A percentile compares a stretch with the other conserved stretches of the same genome.
Evolutionary conservation across 2,888 invertebrate genomes (phyloP).

Genomic region (Monopis laevigella): DNA sequence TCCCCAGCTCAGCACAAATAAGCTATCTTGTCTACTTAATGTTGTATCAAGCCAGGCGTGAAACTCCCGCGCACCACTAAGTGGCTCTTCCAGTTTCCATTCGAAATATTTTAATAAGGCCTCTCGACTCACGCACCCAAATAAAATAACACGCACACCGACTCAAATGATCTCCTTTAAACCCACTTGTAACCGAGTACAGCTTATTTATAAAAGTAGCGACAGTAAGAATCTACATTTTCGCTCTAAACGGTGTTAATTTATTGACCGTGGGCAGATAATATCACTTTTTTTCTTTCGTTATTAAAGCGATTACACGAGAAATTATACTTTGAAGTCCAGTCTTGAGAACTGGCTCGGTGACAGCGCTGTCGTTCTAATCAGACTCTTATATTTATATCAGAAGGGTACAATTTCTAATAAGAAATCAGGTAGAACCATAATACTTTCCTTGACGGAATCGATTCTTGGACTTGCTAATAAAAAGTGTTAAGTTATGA

Average conservation of each 20-base stretch:
- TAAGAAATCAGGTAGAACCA: constrained; percentile 22
- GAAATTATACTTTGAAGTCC: constrained; percentile 63
- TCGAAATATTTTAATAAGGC: constrained; percentile 68
- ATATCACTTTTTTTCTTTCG: constrained; percentile 65
- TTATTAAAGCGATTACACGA: constrained; percentile 67
- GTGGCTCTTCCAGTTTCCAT: constrained; percentile 68
- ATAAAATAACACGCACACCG: constrained; percentile 53
- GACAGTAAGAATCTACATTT: constrained; percentile 65
- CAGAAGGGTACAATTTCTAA: constrained; percentile 21
- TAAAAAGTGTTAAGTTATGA: constrained; percentile 66
- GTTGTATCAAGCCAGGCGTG: constrained; percentile 66
- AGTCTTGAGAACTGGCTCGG: constrained; percentile 42
- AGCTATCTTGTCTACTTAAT: constrained; percentile 68
- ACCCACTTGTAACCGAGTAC: constrained; percentile 36
- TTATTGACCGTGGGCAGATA: constrained; percentile 68
- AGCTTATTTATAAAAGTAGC: constrained; percentile 64
- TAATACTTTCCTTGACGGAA: constrained; percentile 57
- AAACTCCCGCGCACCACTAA: constrained; percentile 67
- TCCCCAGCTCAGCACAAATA: constrained; percentile 66
- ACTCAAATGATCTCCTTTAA: constrained; percentile 42
- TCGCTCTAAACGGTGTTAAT: constrained; percentile 68
- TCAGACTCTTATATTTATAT: constrained; percentile 24
- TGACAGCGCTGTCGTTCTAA: constrained; percentile 20
- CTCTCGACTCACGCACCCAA: constrained; percentile 64
- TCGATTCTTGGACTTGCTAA: constrained; percentile 60